Percentiles rank a stretch among this genome's conserved stretches.
Evolutionary conservation across 2,113 vertebrate genomes (phyloP).

Genomic region (Acrocephalus arundinaceus): DNA sequence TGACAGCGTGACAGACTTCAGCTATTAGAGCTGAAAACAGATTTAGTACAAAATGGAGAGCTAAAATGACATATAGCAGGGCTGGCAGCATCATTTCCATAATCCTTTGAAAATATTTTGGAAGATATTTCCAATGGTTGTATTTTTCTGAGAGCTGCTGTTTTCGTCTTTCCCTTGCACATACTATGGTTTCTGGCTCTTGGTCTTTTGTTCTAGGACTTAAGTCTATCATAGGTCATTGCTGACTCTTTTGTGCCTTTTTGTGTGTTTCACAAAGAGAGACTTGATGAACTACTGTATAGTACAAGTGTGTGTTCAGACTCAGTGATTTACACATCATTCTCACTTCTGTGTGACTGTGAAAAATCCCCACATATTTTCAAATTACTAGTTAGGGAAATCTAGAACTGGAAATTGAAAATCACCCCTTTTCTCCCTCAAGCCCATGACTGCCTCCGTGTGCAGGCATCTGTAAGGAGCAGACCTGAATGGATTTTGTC

Average conservation of each 20-base stretch:
- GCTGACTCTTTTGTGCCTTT: neutral
- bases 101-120: neutral
- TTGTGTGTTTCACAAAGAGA: neutral
- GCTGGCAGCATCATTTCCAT: neutral
- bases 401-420: neutral
- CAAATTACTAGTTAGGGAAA: neutral
- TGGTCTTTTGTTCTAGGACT: neutral
- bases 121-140: neutral
- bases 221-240: neutral
- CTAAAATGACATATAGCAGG: neutral
- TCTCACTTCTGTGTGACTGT: neutral
- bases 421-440: neutral
- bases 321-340: accelerated
- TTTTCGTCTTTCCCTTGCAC: neutral
- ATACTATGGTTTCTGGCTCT: neutral
- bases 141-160: neutral
- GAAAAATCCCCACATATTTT: neutral
- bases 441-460: neutral
- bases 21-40: neutral
- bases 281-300: neutral
- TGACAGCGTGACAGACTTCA: neutral
- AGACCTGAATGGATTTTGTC: neutral
- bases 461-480: neutral
- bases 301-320: neutral
- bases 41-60: neutral